phyloP scores from a whole-genome alignment of 2,888 invertebrate genomes.

The Harpagoxenus sublaevis region DNA sequence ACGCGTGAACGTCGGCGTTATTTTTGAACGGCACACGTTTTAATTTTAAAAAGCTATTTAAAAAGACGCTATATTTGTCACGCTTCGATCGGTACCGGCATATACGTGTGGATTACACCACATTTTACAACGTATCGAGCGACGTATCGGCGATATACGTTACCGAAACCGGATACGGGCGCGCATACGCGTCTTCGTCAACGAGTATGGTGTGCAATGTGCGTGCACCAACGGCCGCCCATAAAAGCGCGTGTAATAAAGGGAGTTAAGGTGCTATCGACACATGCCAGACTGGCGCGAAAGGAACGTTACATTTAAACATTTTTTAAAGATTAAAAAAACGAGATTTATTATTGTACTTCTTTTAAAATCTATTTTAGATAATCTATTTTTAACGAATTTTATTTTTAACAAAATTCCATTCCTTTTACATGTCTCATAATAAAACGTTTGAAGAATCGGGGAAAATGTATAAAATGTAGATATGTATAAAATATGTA shows the following conservation, averaged over 20 bases:
- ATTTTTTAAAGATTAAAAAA: neutral
- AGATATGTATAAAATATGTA: neutral
- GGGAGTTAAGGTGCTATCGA: constrained; percentile 28
- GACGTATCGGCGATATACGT: constrained; percentile 59
- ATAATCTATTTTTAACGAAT: neutral
- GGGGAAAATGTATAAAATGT: neutral
- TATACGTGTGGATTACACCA: constrained; percentile 59
- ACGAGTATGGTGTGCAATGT: constrained; percentile 14
- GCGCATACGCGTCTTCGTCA: constrained; percentile 67
- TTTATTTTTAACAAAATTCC: neutral
- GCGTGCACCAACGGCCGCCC: constrained; percentile 7
- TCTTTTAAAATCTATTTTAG: neutral
- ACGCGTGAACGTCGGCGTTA: neutral
- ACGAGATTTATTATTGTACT: neutral
- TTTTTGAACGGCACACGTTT: neutral
- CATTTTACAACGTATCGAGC: constrained; percentile 67
- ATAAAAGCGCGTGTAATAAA: constrained; percentile 29
- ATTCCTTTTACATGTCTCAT: neutral
- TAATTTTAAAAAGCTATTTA: constrained; percentile 17
- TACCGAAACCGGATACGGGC: constrained; percentile 71
- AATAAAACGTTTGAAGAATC: neutral
- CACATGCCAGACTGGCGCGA: neutral
- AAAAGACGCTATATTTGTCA: constrained; percentile 2
- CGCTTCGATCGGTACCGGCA: neutral
- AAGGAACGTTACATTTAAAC: neutral